Conservation (phyloP, 1,140 invertebrate species). For the Limonius californicus region DNA sequence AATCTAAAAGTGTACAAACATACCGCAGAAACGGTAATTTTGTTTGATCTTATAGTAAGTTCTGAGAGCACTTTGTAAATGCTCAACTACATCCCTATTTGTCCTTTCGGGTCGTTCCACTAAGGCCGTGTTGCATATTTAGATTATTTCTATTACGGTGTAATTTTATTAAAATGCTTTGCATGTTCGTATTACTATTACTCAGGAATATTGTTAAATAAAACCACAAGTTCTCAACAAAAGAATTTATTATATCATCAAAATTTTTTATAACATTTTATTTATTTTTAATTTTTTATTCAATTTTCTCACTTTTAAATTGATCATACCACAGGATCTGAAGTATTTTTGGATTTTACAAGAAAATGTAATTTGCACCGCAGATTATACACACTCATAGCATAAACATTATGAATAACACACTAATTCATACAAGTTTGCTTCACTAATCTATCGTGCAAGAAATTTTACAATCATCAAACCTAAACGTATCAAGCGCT, state of each 20-base stretch:
- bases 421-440: slow-evolving; percentile 4
- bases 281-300: slow-evolving; percentile 11
- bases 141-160: no score
- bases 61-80: no score
- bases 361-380: slow-evolving; percentile 1
- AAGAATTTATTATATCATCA: not conserved
- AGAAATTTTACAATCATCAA: not conserved
- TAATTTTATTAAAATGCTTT: no score
- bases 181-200: no score
- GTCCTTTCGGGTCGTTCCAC: no score
- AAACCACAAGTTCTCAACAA: not conserved
- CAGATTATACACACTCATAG: slow-evolving; percentile 5
- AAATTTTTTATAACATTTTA: slow-evolving; percentile 13
- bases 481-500: not conserved
- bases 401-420: slow-evolving; percentile 15
- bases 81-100: no score
- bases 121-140: no score
- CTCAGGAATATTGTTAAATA: no score
- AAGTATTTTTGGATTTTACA: not conserved
- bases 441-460: not conserved
- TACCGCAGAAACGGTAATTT: no score
- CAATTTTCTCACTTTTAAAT: slow-evolving; percentile 3
- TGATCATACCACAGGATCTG: not conserved
- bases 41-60: no score
- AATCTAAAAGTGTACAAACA: no score